Evolutionary conservation across 1,140 invertebrate species (phyloP).

Genomic region (Ruditapes philippinarum): DNA sequence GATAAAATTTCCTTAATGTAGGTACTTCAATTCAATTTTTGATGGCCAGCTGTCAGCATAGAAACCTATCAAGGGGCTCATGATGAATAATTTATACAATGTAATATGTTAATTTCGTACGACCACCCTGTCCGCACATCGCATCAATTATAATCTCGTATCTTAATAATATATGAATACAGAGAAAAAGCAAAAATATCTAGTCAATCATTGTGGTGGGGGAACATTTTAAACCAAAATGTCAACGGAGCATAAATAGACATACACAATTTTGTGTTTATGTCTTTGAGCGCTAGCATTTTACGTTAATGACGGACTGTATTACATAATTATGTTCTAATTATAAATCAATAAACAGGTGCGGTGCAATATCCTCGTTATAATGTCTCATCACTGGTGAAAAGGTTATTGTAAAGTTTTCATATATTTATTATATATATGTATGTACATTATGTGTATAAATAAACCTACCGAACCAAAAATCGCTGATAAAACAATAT

Average conservation of each 20-base stretch:
- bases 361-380: too few species aligned
- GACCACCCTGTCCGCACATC: constrained; percentile 63
- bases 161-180: not conserved
- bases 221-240: not conserved
- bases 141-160: constrained; percentile 9
- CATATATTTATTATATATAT: too few species aligned
- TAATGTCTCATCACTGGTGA: too few species aligned
- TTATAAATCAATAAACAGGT: not conserved
- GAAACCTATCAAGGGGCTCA: not conserved
- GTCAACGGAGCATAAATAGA: not conserved
- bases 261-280: too few species aligned
- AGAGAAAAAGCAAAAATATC: not conserved
- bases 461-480: too few species aligned
- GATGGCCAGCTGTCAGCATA: constrained; percentile 26
- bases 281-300: too few species aligned
- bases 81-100: constrained; percentile 61
- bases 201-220: not conserved
- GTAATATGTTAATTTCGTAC: constrained; percentile 58
- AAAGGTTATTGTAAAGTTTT: too few species aligned
- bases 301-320: too few species aligned
- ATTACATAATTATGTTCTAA: too few species aligned
- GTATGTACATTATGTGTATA: too few species aligned
- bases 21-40: not conserved
- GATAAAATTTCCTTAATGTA: constrained; percentile 14
- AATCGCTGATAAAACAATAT: too few species aligned